Conservation (phyloP, 2,888 invertebrate species). For the Clepsis dumicolana region DNA sequence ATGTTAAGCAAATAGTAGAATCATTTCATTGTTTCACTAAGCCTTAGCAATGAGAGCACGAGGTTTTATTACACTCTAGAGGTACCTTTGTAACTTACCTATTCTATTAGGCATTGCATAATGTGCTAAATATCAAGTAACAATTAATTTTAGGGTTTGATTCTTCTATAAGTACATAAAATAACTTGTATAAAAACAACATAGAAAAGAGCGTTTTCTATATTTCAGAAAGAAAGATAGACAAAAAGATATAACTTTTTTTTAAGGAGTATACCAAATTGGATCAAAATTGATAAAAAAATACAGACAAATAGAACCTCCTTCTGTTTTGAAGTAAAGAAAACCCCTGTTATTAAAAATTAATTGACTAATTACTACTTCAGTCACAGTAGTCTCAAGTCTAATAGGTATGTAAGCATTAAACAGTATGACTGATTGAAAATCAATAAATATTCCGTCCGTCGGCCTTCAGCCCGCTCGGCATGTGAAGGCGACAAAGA, state of each 20-base stretch:
- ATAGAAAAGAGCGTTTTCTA: too few relatives aligned
- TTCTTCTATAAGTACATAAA: too few relatives aligned
- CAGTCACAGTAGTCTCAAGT: background rate
- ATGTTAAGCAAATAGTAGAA: conserved; percentile 52
- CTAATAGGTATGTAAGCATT: background rate
- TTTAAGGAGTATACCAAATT: too few relatives aligned
- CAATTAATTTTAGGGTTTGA: too few relatives aligned
- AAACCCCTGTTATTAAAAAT: too few relatives aligned
- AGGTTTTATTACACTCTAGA: conserved; percentile 8
- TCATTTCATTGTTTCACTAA: conserved; percentile 51
- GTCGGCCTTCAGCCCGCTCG: background rate
- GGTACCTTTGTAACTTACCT: background rate
- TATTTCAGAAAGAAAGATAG: too few relatives aligned
- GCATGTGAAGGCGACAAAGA: conserved; percentile 5
- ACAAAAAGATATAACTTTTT: too few relatives aligned
- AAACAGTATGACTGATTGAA: conserved; percentile 2
- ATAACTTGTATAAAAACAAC: too few relatives aligned
- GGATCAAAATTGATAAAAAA: too few relatives aligned
- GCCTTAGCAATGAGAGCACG: conserved; percentile 44
- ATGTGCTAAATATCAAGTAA: background rate
- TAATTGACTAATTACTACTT: too few relatives aligned
- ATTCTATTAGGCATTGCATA: background rate
- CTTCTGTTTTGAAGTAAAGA: too few relatives aligned
- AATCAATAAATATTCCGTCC: background rate
- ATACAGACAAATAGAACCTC: too few relatives aligned